Evolutionary conservation across 2,113 vertebrate genomes (phyloP).

Genomic region (Gymnarchus niloticus): DNA sequence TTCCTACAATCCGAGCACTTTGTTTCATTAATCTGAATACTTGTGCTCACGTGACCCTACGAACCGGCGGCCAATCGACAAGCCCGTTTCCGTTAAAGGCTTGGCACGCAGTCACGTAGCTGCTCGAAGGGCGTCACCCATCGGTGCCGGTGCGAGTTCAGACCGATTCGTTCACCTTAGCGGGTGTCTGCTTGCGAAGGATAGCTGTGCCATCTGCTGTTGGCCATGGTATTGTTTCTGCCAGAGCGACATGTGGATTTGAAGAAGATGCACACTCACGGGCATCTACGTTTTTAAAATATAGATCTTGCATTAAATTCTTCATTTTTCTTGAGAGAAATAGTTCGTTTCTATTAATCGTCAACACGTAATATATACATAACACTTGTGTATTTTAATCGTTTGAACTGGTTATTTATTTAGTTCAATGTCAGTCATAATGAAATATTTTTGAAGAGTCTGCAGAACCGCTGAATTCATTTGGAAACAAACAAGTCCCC

Average conservation of each 20-base stretch:
- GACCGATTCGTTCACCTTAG: background rate
- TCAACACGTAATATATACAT: background rate
- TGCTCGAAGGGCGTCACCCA: background rate
- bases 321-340: background rate
- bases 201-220: constrained; percentile 54
- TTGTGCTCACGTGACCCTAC: background rate
- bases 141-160: background rate
- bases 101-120: background rate
- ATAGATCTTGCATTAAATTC: background rate
- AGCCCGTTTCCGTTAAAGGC: background rate
- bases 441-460: background rate
- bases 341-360: background rate
- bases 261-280: background rate
- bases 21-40: background rate
- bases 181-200: constrained; percentile 39
- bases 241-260: background rate
- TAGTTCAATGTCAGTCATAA: background rate
- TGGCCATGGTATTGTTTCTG: constrained; percentile 50
- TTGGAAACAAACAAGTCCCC: background rate
- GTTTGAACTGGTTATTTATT: background rate
- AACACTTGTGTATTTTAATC: background rate
- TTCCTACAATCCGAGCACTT: background rate
- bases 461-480: background rate
- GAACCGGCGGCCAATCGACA: background rate
- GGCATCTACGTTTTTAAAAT: background rate